Conservation (phyloP, 2,113 vertebrate genomes). For the Thomomys bottae region DNA sequence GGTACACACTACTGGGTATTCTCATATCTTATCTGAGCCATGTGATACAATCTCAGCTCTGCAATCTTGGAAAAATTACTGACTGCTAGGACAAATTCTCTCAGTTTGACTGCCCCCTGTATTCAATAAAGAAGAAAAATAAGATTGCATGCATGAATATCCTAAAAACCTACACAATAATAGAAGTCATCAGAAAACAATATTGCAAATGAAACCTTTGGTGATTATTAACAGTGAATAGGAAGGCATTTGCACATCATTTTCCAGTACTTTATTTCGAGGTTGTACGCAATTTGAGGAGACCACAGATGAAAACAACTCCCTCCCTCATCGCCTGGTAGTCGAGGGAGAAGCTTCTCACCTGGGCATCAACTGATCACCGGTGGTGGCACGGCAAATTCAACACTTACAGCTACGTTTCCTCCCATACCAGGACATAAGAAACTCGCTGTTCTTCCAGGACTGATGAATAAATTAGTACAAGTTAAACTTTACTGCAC, state of each 20-base stretch:
- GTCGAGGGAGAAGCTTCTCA: conserved; percentile 56
- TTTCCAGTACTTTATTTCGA: conserved; percentile 53
- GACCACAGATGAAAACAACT: conserved; percentile 43
- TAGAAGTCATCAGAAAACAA: neutral
- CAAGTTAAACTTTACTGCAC: conserved; percentile 21
- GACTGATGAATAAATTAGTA: neutral
- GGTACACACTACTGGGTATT: neutral
- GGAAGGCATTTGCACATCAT: neutral
- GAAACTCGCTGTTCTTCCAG: conserved; percentile 18
- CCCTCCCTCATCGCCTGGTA: conserved; percentile 62
- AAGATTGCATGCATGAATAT: neutral
- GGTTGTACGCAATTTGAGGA: conserved; percentile 30
- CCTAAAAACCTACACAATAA: neutral
- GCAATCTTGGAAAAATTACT: conserved; percentile 9
- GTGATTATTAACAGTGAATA: neutral
- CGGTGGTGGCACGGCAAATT: conserved; percentile 64
- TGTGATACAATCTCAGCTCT: neutral
- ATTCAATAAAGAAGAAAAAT: neutral
- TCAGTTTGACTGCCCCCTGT: conserved; percentile 15
- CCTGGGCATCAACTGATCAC: conserved; percentile 51
- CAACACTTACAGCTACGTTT: conserved; percentile 57
- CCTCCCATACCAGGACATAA: conserved; percentile 33
- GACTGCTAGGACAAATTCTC: neutral
- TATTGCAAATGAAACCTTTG: neutral
- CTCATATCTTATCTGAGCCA: neutral